Evolutionary conservation across 2,797 vertebrate genomes (phyloP).

Genomic region (Gephyroberyx darwinii): DNA sequence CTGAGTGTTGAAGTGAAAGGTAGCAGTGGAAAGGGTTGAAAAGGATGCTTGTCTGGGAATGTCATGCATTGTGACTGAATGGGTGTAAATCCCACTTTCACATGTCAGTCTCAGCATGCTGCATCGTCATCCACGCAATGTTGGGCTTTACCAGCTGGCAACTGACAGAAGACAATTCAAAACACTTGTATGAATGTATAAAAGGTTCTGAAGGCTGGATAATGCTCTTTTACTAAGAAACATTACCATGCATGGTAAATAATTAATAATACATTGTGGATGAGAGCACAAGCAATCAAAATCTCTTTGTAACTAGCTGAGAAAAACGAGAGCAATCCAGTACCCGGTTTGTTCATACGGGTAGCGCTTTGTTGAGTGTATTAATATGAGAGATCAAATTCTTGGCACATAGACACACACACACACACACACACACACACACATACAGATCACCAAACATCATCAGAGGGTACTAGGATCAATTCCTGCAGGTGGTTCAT

Average conservation of each 20-base stretch:
- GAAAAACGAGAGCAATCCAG: conserved; percentile 7
- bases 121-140: too few species aligned
- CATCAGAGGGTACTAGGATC: too few species aligned
- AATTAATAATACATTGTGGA: conserved; percentile 21
- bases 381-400: conserved; percentile 11
- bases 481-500: too few species aligned
- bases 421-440: not conserved
- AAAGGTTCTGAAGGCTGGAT: not conserved
- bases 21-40: too few species aligned
- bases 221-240: not conserved
- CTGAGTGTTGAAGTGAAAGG: not conserved
- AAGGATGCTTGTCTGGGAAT: conserved; percentile 6
- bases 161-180: too few species aligned
- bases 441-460: conserved; percentile 1
- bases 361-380: conserved; percentile 16
- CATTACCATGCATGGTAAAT: conserved; percentile 1
- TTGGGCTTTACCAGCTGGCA: too few species aligned
- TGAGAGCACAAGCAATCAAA: not conserved
- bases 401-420: not conserved
- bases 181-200: not conserved
- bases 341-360: conserved; percentile 5
- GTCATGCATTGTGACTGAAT: not conserved
- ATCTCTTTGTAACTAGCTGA: conserved; percentile 11
- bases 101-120: too few species aligned
- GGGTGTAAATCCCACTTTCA: not conserved